Conservation (phyloP, 2,888 invertebrate genomes). For the Plebejus argus region DNA sequence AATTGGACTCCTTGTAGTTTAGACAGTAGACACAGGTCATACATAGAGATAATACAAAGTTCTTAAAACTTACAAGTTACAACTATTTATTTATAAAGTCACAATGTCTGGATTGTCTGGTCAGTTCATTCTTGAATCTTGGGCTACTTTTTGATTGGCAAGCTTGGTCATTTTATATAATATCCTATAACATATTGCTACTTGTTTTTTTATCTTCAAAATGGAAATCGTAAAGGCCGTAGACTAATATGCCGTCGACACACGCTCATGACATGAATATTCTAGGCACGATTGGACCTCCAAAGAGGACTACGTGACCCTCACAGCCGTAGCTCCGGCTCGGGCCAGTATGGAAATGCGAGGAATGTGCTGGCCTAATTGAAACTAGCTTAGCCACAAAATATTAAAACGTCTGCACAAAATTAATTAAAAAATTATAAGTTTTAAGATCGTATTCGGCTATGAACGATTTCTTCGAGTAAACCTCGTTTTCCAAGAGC, state of each 20-base stretch:
- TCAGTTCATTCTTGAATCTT: no score
- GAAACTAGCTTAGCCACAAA: neutral
- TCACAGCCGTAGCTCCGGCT: conserved; percentile 44
- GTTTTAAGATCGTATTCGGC: neutral
- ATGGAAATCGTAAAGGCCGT: neutral
- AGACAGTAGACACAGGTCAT: no score
- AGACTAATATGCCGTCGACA: neutral
- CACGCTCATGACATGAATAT: conserved; percentile 48
- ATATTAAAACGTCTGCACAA: neutral
- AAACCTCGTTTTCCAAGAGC: neutral
- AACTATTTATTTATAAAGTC: no score
- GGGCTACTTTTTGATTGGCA: no score
- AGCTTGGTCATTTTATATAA: no score
- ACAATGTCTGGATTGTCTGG: no score
- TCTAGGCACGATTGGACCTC: conserved; percentile 69
- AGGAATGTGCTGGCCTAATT: conserved; percentile 10
- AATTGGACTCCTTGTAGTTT: no score
- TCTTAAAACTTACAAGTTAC: no score
- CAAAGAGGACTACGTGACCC: conserved; percentile 65
- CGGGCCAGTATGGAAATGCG: neutral
- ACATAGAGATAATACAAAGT: no score
- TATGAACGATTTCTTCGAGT: neutral
- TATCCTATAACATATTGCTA: no score
- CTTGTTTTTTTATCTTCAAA: no score
- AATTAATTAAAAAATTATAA: neutral